Evolutionary conservation across 2,797 vertebrate genomes (phyloP), one percentile per base, ranked within the genome.

Genomic region (Bufotes viridis): DNA sequence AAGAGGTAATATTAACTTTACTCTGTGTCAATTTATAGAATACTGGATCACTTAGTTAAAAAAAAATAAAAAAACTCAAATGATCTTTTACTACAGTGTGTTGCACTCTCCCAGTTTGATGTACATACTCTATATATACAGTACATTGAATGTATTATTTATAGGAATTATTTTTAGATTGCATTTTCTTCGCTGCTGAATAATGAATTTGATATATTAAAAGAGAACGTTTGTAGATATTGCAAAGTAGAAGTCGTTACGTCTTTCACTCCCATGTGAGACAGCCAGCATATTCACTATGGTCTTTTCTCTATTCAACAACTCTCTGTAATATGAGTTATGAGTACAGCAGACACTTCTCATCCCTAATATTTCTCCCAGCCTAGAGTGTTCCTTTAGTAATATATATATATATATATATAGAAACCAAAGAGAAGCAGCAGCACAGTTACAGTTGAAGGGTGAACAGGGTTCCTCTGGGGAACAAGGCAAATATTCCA

Each of bases 191-290:
- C 3, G 80, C 80, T 65, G 80, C 26, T 63, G 29, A 82, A 67
- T 81, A 65, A 82, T 82, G 60, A 65, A 82, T 67, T 63, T 67
- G 80, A 67, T 82, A 67, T 51, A 60, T 63, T 67, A 80, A 82
- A 65, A n/a, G 20, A 49, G 29, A 65, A 82, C 80, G 20, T 63
- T 49, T 67, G 34, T 67, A 67, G 42, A 82, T 42, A 67, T 65
- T 65, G 80, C 42, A 82, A 65, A 65, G 58, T 29, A 61, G 57
- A 80, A 60, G 5, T 60, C 78, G 61, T 60, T 60, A 60, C 20
- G 57, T 34, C 8, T 57, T 80, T 61, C 26, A 20, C 17, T 80
- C 18, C 26, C 22, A 78, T 55, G 74, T 34, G 26, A 76, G 49
- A 49, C 18, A 3, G 2, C 34, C 60, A 0, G n/a, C n/a, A 65